Percentiles rank a stretch among this genome's conserved stretches.
Evolutionary conservation across 2,797 vertebrate genomes (phyloP).

Genomic region (Lepilemur ruficaudatus): DNA sequence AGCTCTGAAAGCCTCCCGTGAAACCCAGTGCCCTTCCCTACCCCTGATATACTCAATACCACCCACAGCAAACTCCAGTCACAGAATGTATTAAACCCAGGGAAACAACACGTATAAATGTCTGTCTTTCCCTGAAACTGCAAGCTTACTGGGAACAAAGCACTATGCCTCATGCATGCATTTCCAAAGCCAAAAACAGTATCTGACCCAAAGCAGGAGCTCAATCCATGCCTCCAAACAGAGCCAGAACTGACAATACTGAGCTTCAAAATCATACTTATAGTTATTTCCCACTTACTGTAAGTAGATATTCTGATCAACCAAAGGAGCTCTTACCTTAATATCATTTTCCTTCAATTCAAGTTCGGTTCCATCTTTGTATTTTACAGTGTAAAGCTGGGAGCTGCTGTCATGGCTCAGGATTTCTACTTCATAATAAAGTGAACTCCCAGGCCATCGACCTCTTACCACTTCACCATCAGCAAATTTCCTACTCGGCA

Average conservation of each 20-base stretch:
- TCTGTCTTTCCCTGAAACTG: not conserved
- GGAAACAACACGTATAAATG: accelerated
- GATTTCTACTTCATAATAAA: slow-evolving; percentile 97
- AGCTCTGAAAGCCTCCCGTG: not conserved
- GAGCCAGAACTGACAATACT: not conserved
- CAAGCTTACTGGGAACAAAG: not conserved
- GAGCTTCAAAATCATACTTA: not conserved
- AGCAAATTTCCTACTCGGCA: slow-evolving; percentile 90
- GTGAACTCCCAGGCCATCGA: slow-evolving; percentile 96
- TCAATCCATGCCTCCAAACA: not conserved
- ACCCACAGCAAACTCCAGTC: not conserved
- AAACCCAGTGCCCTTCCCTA: not conserved
- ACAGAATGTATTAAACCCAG: not conserved
- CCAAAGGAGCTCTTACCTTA: slow-evolving; percentile 83
- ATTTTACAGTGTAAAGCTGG: slow-evolving; percentile 95
- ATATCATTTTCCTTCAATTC: slow-evolving; percentile 93
- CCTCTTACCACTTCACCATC: slow-evolving; percentile 95
- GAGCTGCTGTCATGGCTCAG: slow-evolving; percentile 84
- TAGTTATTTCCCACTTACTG: not conserved
- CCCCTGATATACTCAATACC: not conserved
- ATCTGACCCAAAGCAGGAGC: not conserved
- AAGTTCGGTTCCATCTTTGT: slow-evolving; percentile 97
- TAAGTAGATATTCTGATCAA: not conserved
- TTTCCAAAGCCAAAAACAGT: not conserved
- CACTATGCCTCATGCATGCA: not conserved